phyloP scores from a whole-genome alignment of 2,797 vertebrate genomes.

The Falco columbarius region DNA sequence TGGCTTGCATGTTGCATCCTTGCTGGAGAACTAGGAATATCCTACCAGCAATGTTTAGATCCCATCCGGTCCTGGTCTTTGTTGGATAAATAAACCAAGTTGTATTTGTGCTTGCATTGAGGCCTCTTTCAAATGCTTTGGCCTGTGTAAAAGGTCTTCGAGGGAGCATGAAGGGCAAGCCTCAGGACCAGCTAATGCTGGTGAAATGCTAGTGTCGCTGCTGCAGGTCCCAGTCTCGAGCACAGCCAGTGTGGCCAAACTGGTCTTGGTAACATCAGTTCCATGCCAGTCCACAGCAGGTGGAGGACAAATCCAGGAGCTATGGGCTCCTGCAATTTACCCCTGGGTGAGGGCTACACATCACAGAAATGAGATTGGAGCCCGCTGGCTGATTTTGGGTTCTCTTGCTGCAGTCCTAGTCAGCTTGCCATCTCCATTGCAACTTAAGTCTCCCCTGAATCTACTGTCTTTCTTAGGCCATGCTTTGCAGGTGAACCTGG shows the following conservation, averaged over 20 bases:
- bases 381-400: not conserved
- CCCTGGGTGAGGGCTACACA: accelerated
- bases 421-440: not conserved
- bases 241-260: not conserved
- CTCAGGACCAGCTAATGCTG: not conserved
- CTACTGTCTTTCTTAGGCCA: not conserved
- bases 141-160: not conserved
- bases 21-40: not conserved
- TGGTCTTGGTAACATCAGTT: not conserved
- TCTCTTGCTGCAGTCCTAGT: not conserved
- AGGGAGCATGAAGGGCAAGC: not conserved
- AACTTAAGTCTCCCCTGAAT: not conserved
- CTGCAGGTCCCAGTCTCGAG: accelerated
- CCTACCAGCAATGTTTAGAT: not conserved
- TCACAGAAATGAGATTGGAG: not conserved
- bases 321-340: not conserved
- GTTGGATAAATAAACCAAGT: not conserved
- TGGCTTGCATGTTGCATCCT: not conserved
- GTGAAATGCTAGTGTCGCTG: not conserved
- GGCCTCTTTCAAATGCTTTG: not conserved
- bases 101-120: not conserved
- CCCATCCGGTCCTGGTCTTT: not conserved
- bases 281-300: not conserved
- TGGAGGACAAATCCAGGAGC: not conserved
- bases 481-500: not conserved